phyloP scores from a whole-genome alignment of 1,140 invertebrate species.

The Pristionchus pacificus region DNA sequence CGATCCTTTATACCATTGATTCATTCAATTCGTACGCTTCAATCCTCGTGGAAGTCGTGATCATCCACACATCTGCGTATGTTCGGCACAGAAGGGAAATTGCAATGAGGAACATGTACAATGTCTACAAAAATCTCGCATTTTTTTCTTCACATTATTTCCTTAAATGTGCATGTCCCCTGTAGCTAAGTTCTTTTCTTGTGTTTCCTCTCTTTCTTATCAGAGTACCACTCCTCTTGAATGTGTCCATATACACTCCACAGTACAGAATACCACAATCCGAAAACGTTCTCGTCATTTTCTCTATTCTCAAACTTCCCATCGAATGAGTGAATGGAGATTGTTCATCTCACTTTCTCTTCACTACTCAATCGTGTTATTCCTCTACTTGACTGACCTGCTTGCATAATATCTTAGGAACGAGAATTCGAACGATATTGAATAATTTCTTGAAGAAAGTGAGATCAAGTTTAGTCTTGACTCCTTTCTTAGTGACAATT shows the following conservation, averaged over 20 bases:
- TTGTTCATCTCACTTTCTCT: too few species aligned
- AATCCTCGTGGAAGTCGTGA: slow-evolving; percentile 82
- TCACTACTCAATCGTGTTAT: too few species aligned
- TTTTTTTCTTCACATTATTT: too few species aligned
- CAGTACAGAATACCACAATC: too few species aligned
- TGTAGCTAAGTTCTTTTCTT: too few species aligned
- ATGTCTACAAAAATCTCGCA: slow-evolving; percentile 63
- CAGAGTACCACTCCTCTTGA: too few species aligned
- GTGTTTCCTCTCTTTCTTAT: too few species aligned
- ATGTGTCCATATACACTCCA: too few species aligned
- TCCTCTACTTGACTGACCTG: too few species aligned
- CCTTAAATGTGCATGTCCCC: too few species aligned
- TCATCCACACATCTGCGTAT: slow-evolving; percentile 93
- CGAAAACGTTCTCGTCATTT: slow-evolving; percentile 6
- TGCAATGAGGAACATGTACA: slow-evolving; percentile 77
- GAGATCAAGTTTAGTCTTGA: slow-evolving; percentile 80
- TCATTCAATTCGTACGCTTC: slow-evolving; percentile 76
- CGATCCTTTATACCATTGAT: too few species aligned
- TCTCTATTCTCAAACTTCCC: slow-evolving; percentile 15
- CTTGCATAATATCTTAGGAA: slow-evolving; percentile 68
- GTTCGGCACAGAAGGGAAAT: slow-evolving; percentile 77
- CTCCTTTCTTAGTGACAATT: slow-evolving; percentile 46
- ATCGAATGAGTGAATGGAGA: too few species aligned
- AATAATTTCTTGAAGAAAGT: slow-evolving; percentile 76
- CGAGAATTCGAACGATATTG: slow-evolving; percentile 74